phyloP scores from a whole-genome alignment of 2,113 vertebrate genomes.

The Thunnus maccoyii region DNA sequence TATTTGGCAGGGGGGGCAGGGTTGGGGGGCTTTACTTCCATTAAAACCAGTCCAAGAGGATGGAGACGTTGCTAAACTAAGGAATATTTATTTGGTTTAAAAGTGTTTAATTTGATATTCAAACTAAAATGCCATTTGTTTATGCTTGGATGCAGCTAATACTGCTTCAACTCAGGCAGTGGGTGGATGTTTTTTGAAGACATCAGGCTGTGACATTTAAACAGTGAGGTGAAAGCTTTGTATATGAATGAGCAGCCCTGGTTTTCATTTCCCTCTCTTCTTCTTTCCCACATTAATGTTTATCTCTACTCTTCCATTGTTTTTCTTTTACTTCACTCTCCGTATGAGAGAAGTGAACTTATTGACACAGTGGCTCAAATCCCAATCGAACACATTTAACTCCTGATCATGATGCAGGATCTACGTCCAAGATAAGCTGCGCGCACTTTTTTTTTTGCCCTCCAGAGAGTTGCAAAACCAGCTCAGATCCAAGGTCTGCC shows the following conservation, averaged over 20 bases:
- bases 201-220: slow-evolving; percentile 44
- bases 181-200: slow-evolving; percentile 36
- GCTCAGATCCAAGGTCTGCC: background rate
- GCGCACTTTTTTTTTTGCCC: background rate
- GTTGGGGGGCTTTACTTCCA: background rate
- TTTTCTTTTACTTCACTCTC: background rate
- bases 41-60: slow-evolving; percentile 38
- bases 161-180: slow-evolving; percentile 24
- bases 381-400: slow-evolving; percentile 4
- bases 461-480: background rate
- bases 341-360: background rate
- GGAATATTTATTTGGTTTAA: slow-evolving; percentile 13
- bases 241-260: slow-evolving; percentile 15
- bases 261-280: slow-evolving; percentile 26
- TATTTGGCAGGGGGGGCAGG: background rate
- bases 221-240: slow-evolving; percentile 30
- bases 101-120: slow-evolving; percentile 35
- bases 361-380: slow-evolving; percentile 33
- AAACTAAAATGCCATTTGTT: slow-evolving; percentile 6
- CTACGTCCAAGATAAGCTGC: slow-evolving; percentile 21
- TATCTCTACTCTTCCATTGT: background rate
- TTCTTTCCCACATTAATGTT: slow-evolving; percentile 22
- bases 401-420: slow-evolving; percentile 2
- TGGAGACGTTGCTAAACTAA: background rate
- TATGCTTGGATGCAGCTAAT: background rate